A percentile compares a stretch with the other conserved stretches of the same genome.
These are phyloP conservation scores for Nemoura dubitans DNA, from an alignment of 2,888 invertebrate species.

Conservation along the genomic window DNA sequence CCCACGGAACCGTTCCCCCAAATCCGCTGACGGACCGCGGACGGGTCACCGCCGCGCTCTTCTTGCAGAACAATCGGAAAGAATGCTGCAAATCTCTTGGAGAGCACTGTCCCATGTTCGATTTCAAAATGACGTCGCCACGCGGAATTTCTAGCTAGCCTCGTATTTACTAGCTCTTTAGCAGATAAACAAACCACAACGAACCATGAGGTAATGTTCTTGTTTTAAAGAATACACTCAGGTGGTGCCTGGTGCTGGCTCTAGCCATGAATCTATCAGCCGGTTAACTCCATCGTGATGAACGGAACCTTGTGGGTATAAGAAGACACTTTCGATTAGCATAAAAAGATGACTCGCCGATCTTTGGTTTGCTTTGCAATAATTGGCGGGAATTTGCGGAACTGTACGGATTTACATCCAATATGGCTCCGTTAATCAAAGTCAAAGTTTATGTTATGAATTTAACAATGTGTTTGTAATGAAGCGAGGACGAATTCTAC, in stretches of 20 bases:
- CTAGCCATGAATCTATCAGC: not conserved
- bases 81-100: too few species aligned
- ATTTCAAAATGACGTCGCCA: not conserved
- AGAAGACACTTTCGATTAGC: not conserved
- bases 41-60: too few species aligned
- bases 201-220: not conserved
- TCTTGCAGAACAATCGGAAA: too few species aligned
- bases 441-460: too few species aligned
- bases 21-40: too few species aligned
- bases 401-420: not conserved
- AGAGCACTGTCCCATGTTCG: not conserved
- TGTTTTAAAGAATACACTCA: constrained; percentile 1
- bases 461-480: not conserved
- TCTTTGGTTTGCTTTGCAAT: not conserved
- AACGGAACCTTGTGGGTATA: not conserved
- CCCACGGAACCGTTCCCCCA: too few species aligned
- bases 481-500: not conserved
- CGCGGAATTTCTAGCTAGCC: too few species aligned
- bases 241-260: not conserved
- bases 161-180: too few species aligned
- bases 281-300: not conserved
- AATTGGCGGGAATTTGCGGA: not conserved
- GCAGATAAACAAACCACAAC: too few species aligned
- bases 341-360: not conserved
- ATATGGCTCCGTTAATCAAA: not conserved